These are phyloP conservation scores for Pocota personata DNA, from an alignment of 2,888 invertebrate genomes.

Conservation along the genomic window DNA sequence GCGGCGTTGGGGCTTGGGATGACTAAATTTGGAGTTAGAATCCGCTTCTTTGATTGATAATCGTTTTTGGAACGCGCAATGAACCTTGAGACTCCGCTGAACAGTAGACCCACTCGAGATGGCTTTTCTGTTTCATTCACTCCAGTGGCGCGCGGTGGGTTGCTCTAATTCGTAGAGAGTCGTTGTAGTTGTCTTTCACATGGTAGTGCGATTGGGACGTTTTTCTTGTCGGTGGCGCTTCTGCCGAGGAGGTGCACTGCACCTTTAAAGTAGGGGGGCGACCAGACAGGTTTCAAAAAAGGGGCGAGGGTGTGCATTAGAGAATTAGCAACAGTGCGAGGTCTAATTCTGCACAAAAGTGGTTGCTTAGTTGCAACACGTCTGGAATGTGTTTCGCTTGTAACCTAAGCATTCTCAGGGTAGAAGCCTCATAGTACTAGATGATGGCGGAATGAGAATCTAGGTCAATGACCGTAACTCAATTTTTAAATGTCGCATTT, in stretches of 20 bases:
- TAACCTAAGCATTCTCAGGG: constrained; percentile 14
- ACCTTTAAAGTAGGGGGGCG: constrained; percentile 14
- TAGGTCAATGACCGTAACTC: constrained; percentile 80
- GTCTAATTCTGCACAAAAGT: constrained; percentile 31
- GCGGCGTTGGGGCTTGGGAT: not conserved
- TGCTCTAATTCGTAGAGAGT: constrained; percentile 54
- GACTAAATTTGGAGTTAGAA: constrained; percentile 6
- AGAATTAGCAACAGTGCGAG: constrained; percentile 13
- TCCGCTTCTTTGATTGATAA: constrained; percentile 20
- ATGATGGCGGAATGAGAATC: constrained; percentile 73
- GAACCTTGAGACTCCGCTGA: constrained; percentile 71
- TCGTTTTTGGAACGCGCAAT: constrained; percentile 40
- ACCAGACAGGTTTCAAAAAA: constrained; percentile 64
- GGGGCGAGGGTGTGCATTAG: constrained; percentile 45
- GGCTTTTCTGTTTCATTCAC: constrained; percentile 51
- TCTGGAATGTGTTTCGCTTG: constrained; percentile 8
- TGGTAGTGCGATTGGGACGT: constrained; percentile 21
- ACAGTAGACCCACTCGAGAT: constrained; percentile 37
- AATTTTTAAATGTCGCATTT: constrained; percentile 70
- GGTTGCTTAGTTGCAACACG: constrained; percentile 35
- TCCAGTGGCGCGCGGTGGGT: constrained; percentile 25
- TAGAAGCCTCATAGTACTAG: constrained; percentile 48
- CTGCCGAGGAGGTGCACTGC: constrained; percentile 55
- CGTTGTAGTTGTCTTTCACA: constrained; percentile 52
- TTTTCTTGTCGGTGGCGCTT: constrained; percentile 45